Conservation (phyloP, 2,797 vertebrate species). For the Crocidura indochinensis region DNA sequence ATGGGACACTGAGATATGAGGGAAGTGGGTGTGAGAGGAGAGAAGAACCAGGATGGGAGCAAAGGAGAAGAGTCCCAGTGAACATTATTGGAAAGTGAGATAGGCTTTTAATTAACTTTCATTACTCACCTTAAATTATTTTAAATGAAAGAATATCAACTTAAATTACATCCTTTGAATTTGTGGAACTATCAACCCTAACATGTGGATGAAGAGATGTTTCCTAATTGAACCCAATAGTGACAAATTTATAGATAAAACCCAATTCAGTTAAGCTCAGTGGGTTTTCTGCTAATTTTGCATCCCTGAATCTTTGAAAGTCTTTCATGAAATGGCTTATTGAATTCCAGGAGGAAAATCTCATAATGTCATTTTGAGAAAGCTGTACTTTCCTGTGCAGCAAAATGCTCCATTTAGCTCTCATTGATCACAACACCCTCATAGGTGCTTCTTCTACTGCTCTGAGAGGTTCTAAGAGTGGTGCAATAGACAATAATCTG, state of each 20-base stretch:
- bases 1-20: not conserved
- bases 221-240: not conserved
- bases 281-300: not conserved
- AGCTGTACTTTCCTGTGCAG: not conserved
- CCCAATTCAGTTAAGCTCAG: not conserved
- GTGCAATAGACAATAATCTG: not conserved
- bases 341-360: not conserved
- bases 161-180: not conserved
- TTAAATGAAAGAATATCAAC: not conserved
- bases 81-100: not conserved
- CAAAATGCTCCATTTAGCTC: not conserved
- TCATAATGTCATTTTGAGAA: constrained; percentile 6
- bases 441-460: not conserved
- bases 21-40: rapidly evolving
- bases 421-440: not conserved
- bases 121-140: not conserved
- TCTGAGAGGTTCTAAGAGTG: not conserved
- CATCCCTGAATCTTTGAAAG: not conserved
- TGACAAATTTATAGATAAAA: not conserved
- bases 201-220: not conserved
- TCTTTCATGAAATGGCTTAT: not conserved
- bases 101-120: not conserved
- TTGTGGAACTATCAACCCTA: not conserved
- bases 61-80: not conserved
- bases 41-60: no score